Evolutionary conservation across 1,140 invertebrate genomes (phyloP).

Genomic region (Hyphantria cunea): DNA sequence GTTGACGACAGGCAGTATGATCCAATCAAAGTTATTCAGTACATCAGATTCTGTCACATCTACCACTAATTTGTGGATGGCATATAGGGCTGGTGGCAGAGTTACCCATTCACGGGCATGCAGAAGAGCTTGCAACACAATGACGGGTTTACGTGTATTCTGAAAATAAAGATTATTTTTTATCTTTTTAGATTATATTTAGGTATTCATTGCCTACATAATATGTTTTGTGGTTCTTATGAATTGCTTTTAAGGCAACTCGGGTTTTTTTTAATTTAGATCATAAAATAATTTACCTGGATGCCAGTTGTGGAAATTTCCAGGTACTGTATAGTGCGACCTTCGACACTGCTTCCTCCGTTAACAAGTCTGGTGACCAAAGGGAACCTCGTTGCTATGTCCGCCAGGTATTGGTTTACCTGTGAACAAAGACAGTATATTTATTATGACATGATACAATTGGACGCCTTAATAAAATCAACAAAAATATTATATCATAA

Average conservation of each 20-base stretch:
- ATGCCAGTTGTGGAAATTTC: slow-evolving; percentile 69
- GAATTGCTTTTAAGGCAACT: too few species aligned
- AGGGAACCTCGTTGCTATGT: slow-evolving; percentile 66
- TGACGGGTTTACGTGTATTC: slow-evolving; percentile 78
- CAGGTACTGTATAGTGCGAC: slow-evolving; percentile 75
- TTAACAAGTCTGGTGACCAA: slow-evolving; percentile 59
- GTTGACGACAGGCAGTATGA: slow-evolving; percentile 80
- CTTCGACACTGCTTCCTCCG: slow-evolving; percentile 72
- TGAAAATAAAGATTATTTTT: slow-evolving; percentile 56
- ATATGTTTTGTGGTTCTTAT: not conserved
- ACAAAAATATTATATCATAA: too few species aligned
- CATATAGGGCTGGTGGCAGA: slow-evolving; percentile 84
- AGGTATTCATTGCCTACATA: not conserved
- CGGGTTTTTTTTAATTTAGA: too few species aligned
- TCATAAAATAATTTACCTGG: not conserved
- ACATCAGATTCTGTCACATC: slow-evolving; percentile 79
- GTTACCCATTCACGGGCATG: slow-evolving; percentile 86
- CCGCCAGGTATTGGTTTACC: slow-evolving; percentile 76
- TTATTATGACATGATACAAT: too few species aligned
- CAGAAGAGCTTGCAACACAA: slow-evolving; percentile 83
- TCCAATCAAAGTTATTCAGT: slow-evolving; percentile 72
- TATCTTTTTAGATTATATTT: not conserved
- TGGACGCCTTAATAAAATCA: too few species aligned
- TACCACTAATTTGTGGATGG: slow-evolving; percentile 84
- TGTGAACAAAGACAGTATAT: slow-evolving; percentile 36